Base-by-base conservation (phyloP, 2,113 vertebrate genomes). In the Excalfactoria chinensis region DNA sequence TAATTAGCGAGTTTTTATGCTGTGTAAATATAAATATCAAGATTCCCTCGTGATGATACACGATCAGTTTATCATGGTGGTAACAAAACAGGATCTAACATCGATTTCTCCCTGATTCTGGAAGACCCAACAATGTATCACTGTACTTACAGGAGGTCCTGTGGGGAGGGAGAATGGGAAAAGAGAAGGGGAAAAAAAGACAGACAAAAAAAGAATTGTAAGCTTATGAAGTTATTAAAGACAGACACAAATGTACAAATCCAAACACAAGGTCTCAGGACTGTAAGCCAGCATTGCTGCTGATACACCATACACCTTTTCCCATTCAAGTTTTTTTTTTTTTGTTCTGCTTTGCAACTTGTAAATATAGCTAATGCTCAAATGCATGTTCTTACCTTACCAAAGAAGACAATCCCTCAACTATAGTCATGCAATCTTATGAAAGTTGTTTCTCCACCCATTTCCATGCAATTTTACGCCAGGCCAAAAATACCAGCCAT, bases 61-160 rank as follows among this genome's bases (percentile, higher is more conserved):
- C 3, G 75, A 62, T 37, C 40, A 60, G 70, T 92, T 90, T 89
- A 91, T 84, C 48, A 83, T 1, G 51, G 86, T 88, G 76, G 70
- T 83, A 80, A 86, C 43, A 95, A 81, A 91, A 88, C 32, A 86
- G 80, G 86, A 66, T 95, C 85, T 96, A 94, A 95, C 14, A 96
- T 78, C 92, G 59, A 64, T 93, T 89, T 93, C 75, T 96, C 93
- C 91, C 84, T 96, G 88, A 96, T 96, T 95, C 83, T 97, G 93
- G 91, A 97, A 95, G 83, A 96, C 91, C 51, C 79, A 87, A 87
- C 53, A 96, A 93, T 73, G 78, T 86, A 87, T 88, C 94, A 95
- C 68, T 63, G 86, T 99, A 99, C 99, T 99, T 99, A 99, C 99
- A 98, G 99, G 98, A 98, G 98, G 98, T 98, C 99, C 99, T 99